A percentile compares a stretch with the other conserved stretches of the same genome.
phyloP scores from a whole-genome alignment of 1,140 invertebrate genomes.

The Camponotus pennsylvanicus region DNA sequence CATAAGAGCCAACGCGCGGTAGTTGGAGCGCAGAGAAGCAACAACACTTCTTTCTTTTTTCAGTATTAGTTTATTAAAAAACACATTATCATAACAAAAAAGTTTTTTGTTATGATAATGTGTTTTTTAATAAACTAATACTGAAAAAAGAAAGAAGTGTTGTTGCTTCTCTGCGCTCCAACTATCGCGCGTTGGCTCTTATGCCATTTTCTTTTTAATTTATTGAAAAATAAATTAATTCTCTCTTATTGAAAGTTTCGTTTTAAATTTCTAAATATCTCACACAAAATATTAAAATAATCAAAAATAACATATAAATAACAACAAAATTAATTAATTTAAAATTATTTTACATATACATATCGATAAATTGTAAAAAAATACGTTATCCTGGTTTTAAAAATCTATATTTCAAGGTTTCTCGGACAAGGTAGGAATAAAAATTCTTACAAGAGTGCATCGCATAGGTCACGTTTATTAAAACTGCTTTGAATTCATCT shows the following conservation, averaged over 20 bases:
- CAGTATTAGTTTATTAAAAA: too few species aligned
- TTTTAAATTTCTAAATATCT: slow-evolving; percentile 18
- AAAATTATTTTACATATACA: neutral
- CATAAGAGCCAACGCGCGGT: too few species aligned
- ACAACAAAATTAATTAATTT: slow-evolving; percentile 29
- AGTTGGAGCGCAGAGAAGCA: too few species aligned
- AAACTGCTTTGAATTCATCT: slow-evolving; percentile 23
- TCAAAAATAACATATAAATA: neutral
- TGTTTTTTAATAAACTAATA: too few species aligned
- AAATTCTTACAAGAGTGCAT: slow-evolving; percentile 1
- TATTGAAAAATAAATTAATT: slow-evolving; percentile 12
- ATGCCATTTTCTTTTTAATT: too few species aligned
- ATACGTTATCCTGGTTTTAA: neutral
- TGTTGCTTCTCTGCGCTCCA: too few species aligned
- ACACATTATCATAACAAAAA: too few species aligned
- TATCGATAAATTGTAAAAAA: neutral
- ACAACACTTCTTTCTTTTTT: too few species aligned
- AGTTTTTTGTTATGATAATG: too few species aligned
- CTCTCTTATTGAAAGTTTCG: neutral
- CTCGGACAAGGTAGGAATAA: neutral
- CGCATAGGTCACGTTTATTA: slow-evolving; percentile 22
- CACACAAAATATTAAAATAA: slow-evolving; percentile 5
- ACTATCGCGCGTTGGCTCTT: too few species aligned
- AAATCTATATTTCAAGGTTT: slow-evolving; percentile 18
- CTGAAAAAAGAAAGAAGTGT: too few species aligned